Conservation (phyloP, 2,113 vertebrate species). For the Dromas ardeola region DNA sequence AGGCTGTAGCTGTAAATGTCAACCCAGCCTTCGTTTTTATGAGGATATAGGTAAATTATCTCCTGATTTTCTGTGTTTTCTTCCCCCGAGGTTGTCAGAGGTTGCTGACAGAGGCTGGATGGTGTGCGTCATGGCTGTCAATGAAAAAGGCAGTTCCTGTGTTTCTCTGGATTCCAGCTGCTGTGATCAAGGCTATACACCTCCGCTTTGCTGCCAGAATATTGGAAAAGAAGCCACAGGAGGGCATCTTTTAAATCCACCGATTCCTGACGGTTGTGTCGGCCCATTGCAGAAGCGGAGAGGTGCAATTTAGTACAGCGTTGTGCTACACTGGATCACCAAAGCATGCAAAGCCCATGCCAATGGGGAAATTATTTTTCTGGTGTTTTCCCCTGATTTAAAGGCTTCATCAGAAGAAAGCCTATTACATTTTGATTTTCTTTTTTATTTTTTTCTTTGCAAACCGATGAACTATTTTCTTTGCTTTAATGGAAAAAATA, state of each 20-base stretch:
- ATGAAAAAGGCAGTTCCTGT: background rate
- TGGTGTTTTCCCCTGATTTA: background rate
- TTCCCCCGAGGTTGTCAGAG: background rate
- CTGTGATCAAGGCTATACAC: background rate
- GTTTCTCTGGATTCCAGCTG: background rate
- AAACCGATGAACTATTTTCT: background rate
- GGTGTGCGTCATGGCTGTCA: background rate
- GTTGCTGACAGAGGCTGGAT: background rate
- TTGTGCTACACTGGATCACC: background rate
- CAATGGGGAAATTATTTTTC: background rate
- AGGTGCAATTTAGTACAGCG: background rate
- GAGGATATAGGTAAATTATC: background rate
- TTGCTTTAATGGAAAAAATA: background rate
- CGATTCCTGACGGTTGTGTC: background rate
- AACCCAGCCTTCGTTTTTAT: background rate
- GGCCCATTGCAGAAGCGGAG: rapidly evolving
- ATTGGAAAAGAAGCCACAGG: background rate
- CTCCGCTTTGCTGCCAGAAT: background rate
- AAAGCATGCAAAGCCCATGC: background rate
- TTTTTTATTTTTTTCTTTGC: background rate
- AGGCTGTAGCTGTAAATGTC: background rate
- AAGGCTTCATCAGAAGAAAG: background rate
- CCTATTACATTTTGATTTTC: background rate
- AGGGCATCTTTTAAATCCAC: background rate
- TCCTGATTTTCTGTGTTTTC: background rate